phyloP scores from a whole-genome alignment of 2,888 invertebrate genomes.

The Drosophila stalkeri region DNA sequence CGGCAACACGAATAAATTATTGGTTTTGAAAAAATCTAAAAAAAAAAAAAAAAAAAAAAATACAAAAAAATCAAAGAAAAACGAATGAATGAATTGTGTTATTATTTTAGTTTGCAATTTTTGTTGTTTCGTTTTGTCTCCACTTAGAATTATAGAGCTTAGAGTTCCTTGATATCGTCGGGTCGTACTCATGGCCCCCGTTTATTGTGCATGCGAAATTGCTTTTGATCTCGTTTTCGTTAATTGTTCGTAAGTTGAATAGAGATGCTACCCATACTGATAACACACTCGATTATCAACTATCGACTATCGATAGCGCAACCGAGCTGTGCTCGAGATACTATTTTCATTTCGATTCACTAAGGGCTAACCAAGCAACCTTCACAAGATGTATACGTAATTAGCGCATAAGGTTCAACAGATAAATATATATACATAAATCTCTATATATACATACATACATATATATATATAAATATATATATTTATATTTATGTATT shows the following conservation, averaged over 20 bases:
- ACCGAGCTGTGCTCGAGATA: constrained; percentile 67
- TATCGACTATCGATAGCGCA: constrained; percentile 37
- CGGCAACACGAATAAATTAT: constrained; percentile 72
- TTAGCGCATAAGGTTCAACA: constrained; percentile 78
- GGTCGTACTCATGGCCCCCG: constrained; percentile 2
- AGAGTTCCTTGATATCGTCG: constrained; percentile 43
- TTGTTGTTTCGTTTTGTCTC: constrained; percentile 40
- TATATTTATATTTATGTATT: constrained; percentile 72
- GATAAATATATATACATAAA: constrained; percentile 44
- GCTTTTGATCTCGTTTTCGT: constrained; percentile 76
- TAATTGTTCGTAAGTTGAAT: constrained; percentile 66
- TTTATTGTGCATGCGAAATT: constrained; percentile 55
- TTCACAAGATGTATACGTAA: constrained; percentile 85
- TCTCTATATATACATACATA: constrained; percentile 50
- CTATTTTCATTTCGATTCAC: constrained; percentile 59
- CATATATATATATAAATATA: constrained; percentile 53
- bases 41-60: constrained; percentile 45
- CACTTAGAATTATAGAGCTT: constrained; percentile 34
- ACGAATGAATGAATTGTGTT: constrained; percentile 67
- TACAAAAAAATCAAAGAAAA: constrained; percentile 64
- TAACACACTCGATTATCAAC: constrained; percentile 23
- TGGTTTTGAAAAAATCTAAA: constrained; percentile 66
- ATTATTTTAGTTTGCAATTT: constrained; percentile 66
- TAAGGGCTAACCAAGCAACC: constrained; percentile 67
- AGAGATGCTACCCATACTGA: constrained; percentile 28